Evolutionary conservation across 2,797 vertebrate species (phyloP), one percentile per base, ranked within the genome.

Genomic region (Lepus townsendii): DNA sequence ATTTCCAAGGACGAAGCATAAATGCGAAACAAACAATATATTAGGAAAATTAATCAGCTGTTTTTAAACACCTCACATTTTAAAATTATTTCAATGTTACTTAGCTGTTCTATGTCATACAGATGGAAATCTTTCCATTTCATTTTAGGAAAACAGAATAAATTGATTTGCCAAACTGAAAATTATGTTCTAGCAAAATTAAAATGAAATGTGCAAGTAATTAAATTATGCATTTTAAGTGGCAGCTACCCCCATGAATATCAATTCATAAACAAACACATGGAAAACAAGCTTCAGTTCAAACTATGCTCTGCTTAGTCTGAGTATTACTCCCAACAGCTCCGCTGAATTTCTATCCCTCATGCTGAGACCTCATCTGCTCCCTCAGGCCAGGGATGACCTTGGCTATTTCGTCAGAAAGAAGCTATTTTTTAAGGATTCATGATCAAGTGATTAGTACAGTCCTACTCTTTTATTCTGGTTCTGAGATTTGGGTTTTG

Each of bases 401-500:
- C 50, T 47, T 75, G 16, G 68, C 19, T 22, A 57, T 66, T 89
- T 62, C 63, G 68, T 73, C 14, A 73, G 60, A 77, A 78, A 83
- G 14, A 90, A 68, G 32, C 10, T 26, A 66, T 32, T 83, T 82
- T 78, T 83, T 20, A 54, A 50, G 32, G 8, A 50, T 13, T 89
- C 30, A 54, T 71, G 17, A 7, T 68, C 68, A 80, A 76, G 27
- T 71, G 38, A 73, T 14, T n/a, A 71, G 24, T 24, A 2, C 0
- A 2, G 4, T 71, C 60, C 27, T 63, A 17, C 11, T 12, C 13
- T 32, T 85, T n/a, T 54, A 22, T 47, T 52, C 27, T 85, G 22
- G 20, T 87, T 89, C 72, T 93, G 63, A 80, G 35, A 83, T 90
- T 77, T 80, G 38, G 88, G 47, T 65, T 54, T 71, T 65, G n/a